These are phyloP conservation scores for Parnassius apollo DNA, from an alignment of 2,888 invertebrate genomes.

Conservation along the genomic window DNA sequence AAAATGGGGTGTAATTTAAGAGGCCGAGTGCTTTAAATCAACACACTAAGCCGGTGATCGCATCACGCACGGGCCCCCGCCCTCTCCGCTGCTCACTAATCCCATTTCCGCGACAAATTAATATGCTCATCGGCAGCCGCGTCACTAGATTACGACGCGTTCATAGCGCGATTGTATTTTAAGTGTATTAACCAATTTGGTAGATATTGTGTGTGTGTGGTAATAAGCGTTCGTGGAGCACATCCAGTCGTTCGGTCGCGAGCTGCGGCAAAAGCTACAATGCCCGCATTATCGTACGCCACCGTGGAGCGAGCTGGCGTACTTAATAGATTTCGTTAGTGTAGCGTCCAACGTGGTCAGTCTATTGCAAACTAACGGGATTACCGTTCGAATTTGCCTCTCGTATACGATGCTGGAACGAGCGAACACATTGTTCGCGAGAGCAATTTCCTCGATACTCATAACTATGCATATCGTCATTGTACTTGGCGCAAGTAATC, in stretches of 20 bases:
- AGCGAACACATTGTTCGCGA: conserved; percentile 46
- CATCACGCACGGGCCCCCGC: conserved; percentile 47
- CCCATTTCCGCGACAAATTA: conserved; percentile 78
- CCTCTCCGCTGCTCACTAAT: conserved; percentile 54
- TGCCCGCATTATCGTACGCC: conserved; percentile 44
- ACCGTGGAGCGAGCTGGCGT: conserved; percentile 68
- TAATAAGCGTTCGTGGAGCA: conserved; percentile 70
- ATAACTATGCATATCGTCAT: conserved; percentile 7
- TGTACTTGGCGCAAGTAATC: conserved; percentile 20
- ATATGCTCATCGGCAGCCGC: conserved; percentile 79
- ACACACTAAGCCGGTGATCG: conserved; percentile 56
- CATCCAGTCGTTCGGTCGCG: conserved; percentile 38
- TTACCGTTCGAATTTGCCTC: conserved; percentile 70
- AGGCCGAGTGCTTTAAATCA: conserved; percentile 48
- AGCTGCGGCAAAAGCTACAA: conserved; percentile 4
- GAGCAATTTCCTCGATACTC: conserved; percentile 28
- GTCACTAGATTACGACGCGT: conserved; percentile 77
- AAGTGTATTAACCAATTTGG: conserved; percentile 85
- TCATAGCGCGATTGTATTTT: conserved; percentile 82
- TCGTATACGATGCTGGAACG: conserved; percentile 53
- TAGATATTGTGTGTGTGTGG: conserved; percentile 81
- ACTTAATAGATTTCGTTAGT: conserved; percentile 78
- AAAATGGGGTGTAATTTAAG: conserved; percentile 49
- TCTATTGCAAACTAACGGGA: conserved; percentile 72
- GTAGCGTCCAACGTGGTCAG: conserved; percentile 61